Evolutionary conservation across 2,797 vertebrate genomes (phyloP).

Genomic region (Sebastes reedi): DNA sequence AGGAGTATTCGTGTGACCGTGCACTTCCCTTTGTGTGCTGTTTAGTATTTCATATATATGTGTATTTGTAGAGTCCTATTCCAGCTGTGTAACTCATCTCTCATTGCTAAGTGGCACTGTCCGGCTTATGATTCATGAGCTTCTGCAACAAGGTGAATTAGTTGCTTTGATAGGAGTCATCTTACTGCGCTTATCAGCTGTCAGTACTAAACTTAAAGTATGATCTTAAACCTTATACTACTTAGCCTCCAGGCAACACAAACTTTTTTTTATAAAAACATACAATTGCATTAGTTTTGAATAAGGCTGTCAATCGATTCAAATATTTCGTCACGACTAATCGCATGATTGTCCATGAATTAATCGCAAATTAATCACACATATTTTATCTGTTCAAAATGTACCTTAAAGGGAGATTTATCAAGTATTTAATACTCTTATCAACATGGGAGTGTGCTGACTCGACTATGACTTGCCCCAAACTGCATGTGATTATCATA

Average conservation of each 20-base stretch:
- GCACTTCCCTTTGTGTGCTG: slow-evolving; percentile 7
- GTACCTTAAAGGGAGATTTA: no score
- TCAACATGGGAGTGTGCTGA: no score
- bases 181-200: not conserved
- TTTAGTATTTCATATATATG: not conserved
- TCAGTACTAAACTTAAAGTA: not conserved
- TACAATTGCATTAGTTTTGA: no score
- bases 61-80: not conserved
- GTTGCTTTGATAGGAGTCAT: not conserved
- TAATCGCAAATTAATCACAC: no score
- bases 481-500: no score
- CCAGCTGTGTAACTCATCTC: slow-evolving; percentile 10
- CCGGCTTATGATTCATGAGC: not conserved
- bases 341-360: no score
- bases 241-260: not conserved
- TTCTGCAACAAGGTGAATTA: slow-evolving; percentile 2
- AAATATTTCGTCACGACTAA: no score
- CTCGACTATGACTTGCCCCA: no score
- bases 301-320: no score
- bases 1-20: not conserved
- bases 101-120: not conserved
- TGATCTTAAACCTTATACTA: not conserved
- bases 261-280: not conserved
- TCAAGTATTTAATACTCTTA: no score
- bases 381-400: no score